These are phyloP conservation scores for Tyrannus savana DNA, from an alignment of 2,113 vertebrate species.

Conservation along the genomic window DNA sequence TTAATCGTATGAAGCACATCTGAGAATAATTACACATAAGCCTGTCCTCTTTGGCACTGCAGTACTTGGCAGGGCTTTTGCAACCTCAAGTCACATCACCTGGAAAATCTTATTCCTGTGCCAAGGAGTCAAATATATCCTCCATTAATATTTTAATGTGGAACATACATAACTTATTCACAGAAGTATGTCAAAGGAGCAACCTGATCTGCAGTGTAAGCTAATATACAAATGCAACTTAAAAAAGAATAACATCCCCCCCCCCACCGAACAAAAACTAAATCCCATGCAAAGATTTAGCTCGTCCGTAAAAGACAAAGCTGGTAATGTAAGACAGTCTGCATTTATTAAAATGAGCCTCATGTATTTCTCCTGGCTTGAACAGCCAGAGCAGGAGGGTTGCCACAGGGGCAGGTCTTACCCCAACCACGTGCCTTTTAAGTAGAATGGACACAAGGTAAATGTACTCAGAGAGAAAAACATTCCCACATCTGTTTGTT, in stretches of 20 bases:
- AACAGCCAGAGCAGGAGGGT: not conserved
- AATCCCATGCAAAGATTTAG: not conserved
- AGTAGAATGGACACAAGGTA: not conserved
- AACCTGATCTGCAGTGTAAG: not conserved
- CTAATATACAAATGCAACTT: not conserved
- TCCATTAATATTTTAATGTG: conserved; percentile 14
- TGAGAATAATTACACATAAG: not conserved
- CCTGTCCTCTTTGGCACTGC: not conserved
- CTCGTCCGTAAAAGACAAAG: not conserved
- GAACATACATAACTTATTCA: not conserved
- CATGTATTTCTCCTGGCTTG: not conserved
- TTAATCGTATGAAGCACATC: not conserved
- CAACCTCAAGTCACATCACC: conserved; percentile 20
- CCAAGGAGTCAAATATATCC: not conserved
- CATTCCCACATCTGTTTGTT: not conserved
- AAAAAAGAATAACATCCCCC: not conserved
- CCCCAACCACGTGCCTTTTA: not conserved
- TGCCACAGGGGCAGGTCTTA: not conserved
- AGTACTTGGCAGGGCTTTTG: not conserved
- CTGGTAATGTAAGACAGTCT: not conserved
- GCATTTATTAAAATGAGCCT: not conserved
- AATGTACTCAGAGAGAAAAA: not conserved
- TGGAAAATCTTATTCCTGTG: not conserved
- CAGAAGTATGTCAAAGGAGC: not conserved
- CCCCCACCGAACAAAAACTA: not conserved